Conservation (phyloP, 2,797 vertebrate species). For the Paratrypauchen microcephalus region DNA sequence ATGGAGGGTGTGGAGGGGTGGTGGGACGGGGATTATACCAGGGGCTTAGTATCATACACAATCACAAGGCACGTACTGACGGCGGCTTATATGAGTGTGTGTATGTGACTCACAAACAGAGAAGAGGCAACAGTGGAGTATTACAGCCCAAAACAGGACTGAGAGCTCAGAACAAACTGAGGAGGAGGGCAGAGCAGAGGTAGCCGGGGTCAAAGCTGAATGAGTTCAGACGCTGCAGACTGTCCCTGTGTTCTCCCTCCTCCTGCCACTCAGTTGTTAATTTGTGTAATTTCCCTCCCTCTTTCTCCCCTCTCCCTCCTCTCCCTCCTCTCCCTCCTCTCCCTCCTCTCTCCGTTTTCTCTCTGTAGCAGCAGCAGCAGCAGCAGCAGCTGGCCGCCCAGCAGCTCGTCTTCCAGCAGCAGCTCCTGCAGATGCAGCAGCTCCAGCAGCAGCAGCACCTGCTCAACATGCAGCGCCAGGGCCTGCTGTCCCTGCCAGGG, state of each 20-base stretch:
- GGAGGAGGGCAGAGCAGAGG: constrained; percentile 43
- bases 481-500: constrained; percentile 93
- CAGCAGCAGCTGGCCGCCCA: constrained; percentile 98
- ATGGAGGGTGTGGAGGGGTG: constrained; percentile 22
- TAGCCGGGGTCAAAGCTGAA: constrained; percentile 62
- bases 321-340: constrained; percentile 58
- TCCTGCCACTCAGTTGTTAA: constrained; percentile 63
- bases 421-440: constrained; percentile 99
- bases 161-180: constrained; percentile 35
- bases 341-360: constrained; percentile 26
- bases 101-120: constrained; percentile 40
- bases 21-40: constrained; percentile 53
- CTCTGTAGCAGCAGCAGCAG: constrained; percentile 86
- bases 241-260: constrained; percentile 18
- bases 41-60: constrained; percentile 69
- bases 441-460: constrained; percentile 99
- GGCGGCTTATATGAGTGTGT: constrained; percentile 48
- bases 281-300: constrained; percentile 62
- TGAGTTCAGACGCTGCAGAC: constrained; percentile 35
- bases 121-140: constrained; percentile 38
- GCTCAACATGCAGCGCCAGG: constrained; percentile 99
- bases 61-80: constrained; percentile 38
- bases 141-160: constrained; percentile 52
- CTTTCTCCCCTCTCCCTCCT: constrained; percentile 58
- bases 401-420: constrained; percentile 99